Conservation (phyloP, 2,888 invertebrate genomes). For the Orthonevra nobilis region DNA sequence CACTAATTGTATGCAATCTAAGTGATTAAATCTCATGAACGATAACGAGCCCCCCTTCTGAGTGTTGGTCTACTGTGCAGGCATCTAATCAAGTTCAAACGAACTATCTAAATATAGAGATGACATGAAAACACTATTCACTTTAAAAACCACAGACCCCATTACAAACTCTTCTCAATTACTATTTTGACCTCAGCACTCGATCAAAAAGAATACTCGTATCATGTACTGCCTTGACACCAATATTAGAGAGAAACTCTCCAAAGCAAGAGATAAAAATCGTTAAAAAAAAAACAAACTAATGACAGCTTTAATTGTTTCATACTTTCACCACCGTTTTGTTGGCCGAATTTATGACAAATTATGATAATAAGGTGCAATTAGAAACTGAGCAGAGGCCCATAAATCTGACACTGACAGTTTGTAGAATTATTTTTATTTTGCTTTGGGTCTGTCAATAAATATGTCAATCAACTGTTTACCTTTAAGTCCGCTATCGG, state of each 20-base stretch:
- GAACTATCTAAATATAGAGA: conserved; percentile 29
- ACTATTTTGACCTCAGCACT: conserved; percentile 29
- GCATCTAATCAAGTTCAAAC: no score
- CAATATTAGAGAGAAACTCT: background rate
- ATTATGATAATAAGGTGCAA: background rate
- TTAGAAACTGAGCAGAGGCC: no score
- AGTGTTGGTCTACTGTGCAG: no score
- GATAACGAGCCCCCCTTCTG: no score
- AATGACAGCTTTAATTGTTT: no score
- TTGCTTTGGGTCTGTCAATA: background rate
- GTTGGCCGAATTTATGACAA: background rate
- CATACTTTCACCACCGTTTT: background rate
- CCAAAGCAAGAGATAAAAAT: no score
- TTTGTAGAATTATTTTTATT: no score
- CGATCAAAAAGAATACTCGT: conserved; percentile 1
- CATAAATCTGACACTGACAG: no score
- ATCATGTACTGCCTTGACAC: conserved; percentile 26
- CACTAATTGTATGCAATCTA: conserved; percentile 37
- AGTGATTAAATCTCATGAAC: conserved; percentile 19
- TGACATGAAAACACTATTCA: conserved; percentile 7
- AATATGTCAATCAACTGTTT: conserved; percentile 29
- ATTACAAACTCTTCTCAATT: conserved; percentile 6
- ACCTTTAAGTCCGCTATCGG: conserved; percentile 66
- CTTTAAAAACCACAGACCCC: conserved; percentile 1
- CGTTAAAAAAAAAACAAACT: no score